Evolutionary conservation across 2,888 invertebrate genomes (phyloP), one percentile per base, ranked within the genome.

Genomic region (Rambutsinella grinnellia): DNA sequence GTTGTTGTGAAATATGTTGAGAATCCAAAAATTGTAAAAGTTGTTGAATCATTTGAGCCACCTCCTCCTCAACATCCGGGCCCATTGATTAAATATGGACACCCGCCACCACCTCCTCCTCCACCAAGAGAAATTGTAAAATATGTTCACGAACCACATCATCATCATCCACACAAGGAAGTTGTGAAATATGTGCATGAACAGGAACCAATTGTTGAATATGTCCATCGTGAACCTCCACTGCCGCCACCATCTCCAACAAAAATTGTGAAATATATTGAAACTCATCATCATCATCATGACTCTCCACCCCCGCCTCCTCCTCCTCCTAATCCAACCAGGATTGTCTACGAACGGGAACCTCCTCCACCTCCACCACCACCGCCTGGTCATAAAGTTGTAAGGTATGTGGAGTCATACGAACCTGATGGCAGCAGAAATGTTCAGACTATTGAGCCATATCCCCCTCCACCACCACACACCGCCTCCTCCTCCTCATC

Each of bases 11-110:
- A 61, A 46, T 57, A 46, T 27, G 56, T 57, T 6, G 57, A 56
- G 24, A 13, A 10, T 46, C 67, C 67, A 6, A 67, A 67, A 57
- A 26, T 57, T 36, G 67, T 67, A 2, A 67, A 66, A 21, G 65
- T 66, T 23, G 65, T 66, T 6, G 63, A 63, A 15, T 49, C 49
- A 19, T 63, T 27, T 21, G 54, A 17, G 24, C 65, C 65, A 27
- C 63, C 63, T 10, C 61, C 46, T 8, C 53, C 2, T 2, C 53
- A 21, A 21, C 8, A 21, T 24, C 8, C 56, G 23, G 24, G 23
- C 6, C 6, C n/a, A n/a, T n/a, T n/a, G n/a, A n/a, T n/a, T n/a
- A n/a, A n/a, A n/a, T n/a, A n/a, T n/a, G n/a, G n/a, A n/a, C n/a
- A n/a, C n/a, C n/a, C n/a, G n/a, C n/a, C 13, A 10, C 6, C 44